phyloP scores from a whole-genome alignment of 2,797 vertebrate species.

The Myoxocephalus aenaeus region DNA sequence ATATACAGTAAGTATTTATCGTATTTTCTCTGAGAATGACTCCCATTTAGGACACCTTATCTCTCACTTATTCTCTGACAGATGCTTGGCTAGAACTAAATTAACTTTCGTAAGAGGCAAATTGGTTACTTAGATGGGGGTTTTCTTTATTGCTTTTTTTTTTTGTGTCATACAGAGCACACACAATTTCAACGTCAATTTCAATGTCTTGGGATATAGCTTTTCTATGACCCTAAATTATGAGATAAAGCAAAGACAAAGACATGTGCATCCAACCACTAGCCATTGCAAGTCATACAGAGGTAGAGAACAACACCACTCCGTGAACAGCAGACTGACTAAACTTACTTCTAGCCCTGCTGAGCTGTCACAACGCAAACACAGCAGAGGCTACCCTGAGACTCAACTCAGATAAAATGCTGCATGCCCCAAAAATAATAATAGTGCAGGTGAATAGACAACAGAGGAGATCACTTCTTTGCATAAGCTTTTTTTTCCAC shows the following conservation, averaged over 20 bases:
- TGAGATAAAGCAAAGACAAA: conserved; percentile 5
- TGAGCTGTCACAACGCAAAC: not conserved
- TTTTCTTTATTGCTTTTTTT: not conserved
- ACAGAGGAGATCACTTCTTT: not conserved
- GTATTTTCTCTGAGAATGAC: conserved; percentile 43
- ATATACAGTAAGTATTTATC: conserved; percentile 33
- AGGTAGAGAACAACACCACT: not conserved
- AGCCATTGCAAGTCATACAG: not conserved
- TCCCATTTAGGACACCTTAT: conserved; percentile 58
- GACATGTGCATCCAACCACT: not conserved
- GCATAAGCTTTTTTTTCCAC: not conserved
- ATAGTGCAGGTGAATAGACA: not conserved
- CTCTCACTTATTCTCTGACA: conserved; percentile 30
- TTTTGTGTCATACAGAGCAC: not conserved
- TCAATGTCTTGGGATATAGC: conserved; percentile 3
- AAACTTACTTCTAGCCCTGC: not conserved
- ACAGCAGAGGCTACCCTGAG: not conserved
- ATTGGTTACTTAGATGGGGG: conserved; percentile 46
- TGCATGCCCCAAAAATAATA: not conserved
- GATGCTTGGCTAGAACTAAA: conserved; percentile 49
- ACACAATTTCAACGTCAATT: not conserved
- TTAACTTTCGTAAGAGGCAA: conserved; percentile 50
- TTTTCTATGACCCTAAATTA: conserved; percentile 9
- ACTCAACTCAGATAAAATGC: not conserved
- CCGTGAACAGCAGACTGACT: not conserved